Percentiles rank a stretch among this genome's conserved stretches.
Evolutionary conservation across 2,888 invertebrate species (phyloP).

Genomic region (Meliscaeva auricollis): DNA sequence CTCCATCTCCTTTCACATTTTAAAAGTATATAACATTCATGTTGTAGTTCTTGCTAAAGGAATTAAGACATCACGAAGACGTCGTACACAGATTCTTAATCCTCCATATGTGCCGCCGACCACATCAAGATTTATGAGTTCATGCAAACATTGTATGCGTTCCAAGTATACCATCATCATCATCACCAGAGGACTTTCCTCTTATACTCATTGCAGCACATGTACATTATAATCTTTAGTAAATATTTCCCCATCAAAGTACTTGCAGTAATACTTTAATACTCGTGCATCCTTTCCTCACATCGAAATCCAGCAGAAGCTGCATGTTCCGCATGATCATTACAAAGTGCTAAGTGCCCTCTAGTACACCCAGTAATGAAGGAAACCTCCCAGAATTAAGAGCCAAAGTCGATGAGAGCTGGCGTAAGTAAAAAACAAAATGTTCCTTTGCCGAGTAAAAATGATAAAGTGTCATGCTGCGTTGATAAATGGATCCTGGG

Average conservation of each 20-base stretch:
- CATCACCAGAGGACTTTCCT: constrained; percentile 26
- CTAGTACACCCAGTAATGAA: constrained; percentile 39
- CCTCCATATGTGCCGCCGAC: constrained; percentile 70
- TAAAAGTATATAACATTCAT: constrained; percentile 8
- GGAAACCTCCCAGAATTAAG: constrained; percentile 75
- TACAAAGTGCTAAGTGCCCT: constrained; percentile 75
- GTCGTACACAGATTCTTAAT: constrained; percentile 69
- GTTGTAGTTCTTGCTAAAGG: constrained; percentile 55
- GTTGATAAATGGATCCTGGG: constrained; percentile 73
- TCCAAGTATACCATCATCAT: neutral
- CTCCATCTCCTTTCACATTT: neutral
- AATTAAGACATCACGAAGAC: constrained; percentile 73
- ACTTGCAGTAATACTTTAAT: constrained; percentile 65
- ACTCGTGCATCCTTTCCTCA: constrained; percentile 69
- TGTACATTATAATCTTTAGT: constrained; percentile 34
- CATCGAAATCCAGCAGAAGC: constrained; percentile 33
- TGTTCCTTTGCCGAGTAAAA: constrained; percentile 56
- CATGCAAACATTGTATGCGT: constrained; percentile 42
- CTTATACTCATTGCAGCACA: constrained; percentile 47
- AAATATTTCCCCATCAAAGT: constrained; percentile 33
- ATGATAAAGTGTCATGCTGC: constrained; percentile 72
- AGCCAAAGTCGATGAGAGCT: constrained; percentile 65
- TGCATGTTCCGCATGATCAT: constrained; percentile 69
- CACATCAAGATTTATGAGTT: constrained; percentile 70
- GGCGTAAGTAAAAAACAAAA: constrained; percentile 36